Evolutionary conservation across 2,888 invertebrate genomes (phyloP), one percentile per base, ranked within the genome.

Genomic region (Atrina japonica): DNA sequence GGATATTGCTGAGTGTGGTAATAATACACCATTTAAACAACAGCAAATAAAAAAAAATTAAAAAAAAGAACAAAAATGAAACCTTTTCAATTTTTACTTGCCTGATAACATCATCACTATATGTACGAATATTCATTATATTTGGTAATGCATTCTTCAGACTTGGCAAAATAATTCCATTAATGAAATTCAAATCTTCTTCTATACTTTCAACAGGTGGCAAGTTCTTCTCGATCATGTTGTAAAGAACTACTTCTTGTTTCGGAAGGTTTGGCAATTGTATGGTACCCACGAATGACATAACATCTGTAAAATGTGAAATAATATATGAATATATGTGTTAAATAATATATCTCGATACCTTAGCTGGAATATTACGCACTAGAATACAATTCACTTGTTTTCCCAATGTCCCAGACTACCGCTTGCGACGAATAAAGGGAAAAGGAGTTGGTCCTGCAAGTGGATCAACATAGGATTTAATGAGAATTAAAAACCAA

Each of bases 61-160:
- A n/a, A n/a, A n/a, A n/a, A n/a, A n/a, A n/a, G n/a, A n/a, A n/a
- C n/a, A n/a, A n/a, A n/a, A n/a, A n/a, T n/a, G n/a, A n/a, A n/a
- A n/a, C n/a, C n/a, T n/a, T n/a, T n/a, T n/a, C n/a, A n/a, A n/a
- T n/a, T n/a, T 3, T 59, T 11, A 3, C 41, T 16, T 52, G 52
- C 53, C 45, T 47, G 50, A 66, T 66, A 60, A 82, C 69, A 43
- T 65, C 68, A 23, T 76, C 72, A 2, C 80, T 66, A 35, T 69
- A 73, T 0, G 81, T 76, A 27, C 67, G 73, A 11, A 83, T 76
- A 47, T 75, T 76, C 7, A 53, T 35, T 0, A 81, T 66, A 16
- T 72, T 61, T 3, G 77, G 75, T 16, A 70, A n/a, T 7, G 52
- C 45, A 7, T 60, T 30, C 43, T 70, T 56, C n/a, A 81, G 52